Base-by-base conservation (phyloP, 2,113 vertebrate genomes). In the Anolis sagrei region DNA sequence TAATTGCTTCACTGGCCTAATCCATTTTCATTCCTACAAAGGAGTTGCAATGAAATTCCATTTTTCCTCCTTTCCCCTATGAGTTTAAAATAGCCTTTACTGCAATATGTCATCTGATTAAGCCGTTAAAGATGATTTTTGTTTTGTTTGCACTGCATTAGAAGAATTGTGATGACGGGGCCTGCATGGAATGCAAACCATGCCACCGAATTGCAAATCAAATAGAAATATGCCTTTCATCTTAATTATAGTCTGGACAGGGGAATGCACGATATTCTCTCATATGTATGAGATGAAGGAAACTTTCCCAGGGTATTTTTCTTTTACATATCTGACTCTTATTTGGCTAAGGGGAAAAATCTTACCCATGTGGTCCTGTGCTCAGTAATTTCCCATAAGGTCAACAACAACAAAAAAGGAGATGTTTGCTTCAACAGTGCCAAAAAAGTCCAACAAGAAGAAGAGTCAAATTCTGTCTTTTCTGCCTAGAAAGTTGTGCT, bases 271-370 rank as follows among this genome's bases (percentile, higher is more conserved):
- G 93, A 87, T 92, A 89, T 91, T 94, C 93, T 95, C 89, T 93
- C 91, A 92, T 95, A 90, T 92, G 88, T 94, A 92, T 58, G 87
- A 96, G 92, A 89, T 0, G 48, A 89, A 87, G 85, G 81, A 93
- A 96, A 96, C 87, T 97, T 97, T 97, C 96, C 95, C 96, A 97
- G 95, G 94, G 91, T 95, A 92, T 95, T 97, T 96, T 97, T 95
- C 93, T 95, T 95, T 94, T 96, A 90, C 93, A 95, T 96, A 96
- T 97, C 94, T 96, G 94, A 95, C 90, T 96, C 94, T 95, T 96
- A 95, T 93, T 96, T 96, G 95, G 90, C 95, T 95, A 95, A 95
- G 25, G 34, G 2, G 7, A 21, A 68, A 80, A 96, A 94, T 92
- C 89, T 94, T 94, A 92, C 91, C 88, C 94, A 93, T 96, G 96